Conservation (phyloP, 2,797 vertebrate genomes). For the Philypnodon macrostomus region DNA sequence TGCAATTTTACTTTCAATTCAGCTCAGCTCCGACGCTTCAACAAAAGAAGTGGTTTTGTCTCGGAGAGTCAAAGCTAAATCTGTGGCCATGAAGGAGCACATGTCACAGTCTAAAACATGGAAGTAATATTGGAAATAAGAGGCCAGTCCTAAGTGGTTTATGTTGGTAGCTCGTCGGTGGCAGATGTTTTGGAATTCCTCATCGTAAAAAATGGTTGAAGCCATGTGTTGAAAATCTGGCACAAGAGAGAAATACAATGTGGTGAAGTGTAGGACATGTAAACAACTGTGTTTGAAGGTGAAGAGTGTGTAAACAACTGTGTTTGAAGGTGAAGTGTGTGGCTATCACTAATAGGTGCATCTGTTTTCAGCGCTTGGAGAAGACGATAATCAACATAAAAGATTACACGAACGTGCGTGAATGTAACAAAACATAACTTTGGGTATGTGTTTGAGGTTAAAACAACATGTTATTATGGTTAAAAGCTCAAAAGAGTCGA, state of each 20-base stretch:
- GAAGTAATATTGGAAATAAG: conserved; percentile 27
- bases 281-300: conserved; percentile 32
- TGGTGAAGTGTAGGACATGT: conserved; percentile 40
- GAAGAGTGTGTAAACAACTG: too few species aligned
- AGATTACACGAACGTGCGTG: too few species aligned
- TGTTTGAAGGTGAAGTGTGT: too few species aligned
- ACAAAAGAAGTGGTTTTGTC: conserved; percentile 29
- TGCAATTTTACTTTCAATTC: conserved; percentile 26
- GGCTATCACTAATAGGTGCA: too few species aligned
- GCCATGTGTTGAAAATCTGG: conserved; percentile 56
- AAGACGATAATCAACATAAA: too few species aligned
- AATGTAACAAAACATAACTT: too few species aligned
- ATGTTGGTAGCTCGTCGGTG: conserved; percentile 27
- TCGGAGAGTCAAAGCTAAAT: conserved; percentile 5
- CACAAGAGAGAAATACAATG: conserved; percentile 16
- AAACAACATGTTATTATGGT: too few species aligned
- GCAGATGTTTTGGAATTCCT: conserved; percentile 49
- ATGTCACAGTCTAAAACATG: conserved; percentile 22
- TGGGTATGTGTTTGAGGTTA: too few species aligned
- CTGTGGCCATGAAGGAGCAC: conserved; percentile 23
- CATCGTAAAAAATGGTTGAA: conserved; percentile 33
- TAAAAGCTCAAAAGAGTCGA: too few species aligned
- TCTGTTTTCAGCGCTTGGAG: too few species aligned
- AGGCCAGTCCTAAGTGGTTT: conserved; percentile 26
- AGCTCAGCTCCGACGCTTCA: conserved; percentile 42